Evolutionary conservation across 2,888 invertebrate species (phyloP), one percentile per base, ranked within the genome.

Genomic region (Pantelozetes paolii): DNA sequence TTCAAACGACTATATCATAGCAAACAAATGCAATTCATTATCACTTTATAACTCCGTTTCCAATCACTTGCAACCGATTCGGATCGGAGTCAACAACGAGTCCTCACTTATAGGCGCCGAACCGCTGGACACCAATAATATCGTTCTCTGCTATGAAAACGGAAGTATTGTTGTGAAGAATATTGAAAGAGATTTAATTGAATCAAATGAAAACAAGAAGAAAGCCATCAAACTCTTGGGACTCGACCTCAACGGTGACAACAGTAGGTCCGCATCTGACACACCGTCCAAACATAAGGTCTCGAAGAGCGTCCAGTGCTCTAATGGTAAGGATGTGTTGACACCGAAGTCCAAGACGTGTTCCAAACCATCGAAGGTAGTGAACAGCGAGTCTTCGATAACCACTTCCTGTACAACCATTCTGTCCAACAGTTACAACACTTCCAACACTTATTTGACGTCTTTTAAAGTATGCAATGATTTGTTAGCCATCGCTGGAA

Each of bases 221-320:
- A 76, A 76, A 71, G 76, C 76, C 2, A 57, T 76, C 20, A 71
- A 70, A 45, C n/a, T 76, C 36, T 57, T 76, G n/a, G 76, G 76
- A 28, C 40, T 76, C 9, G 76, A 73, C 20, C 26, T 57, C 9
- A 28, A 59, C 23, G 1, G 15, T 11, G 42, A 64, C 9, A 64
- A 20, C 32, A 64, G 20, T 50, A 36, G 20, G 26, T 18, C 28
- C 15, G 48, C 15, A 6, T n/a, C 2, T 40, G 45, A 32, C 18
- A 28, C 18, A 13, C n/a, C n/a, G n/a, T n/a, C n/a, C n/a, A 73
- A 40, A 15, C 18, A 15, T 20, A 71, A 74, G 71, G 62, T 42
- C 15, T 23, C 45, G 36, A 72, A 54, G 32, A 72, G 42, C 32
- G 57, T 57, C 13, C 57, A 57, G 28, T 54, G 42, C 20, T 30